A percentile compares a stretch with the other conserved stretches of the same genome.
phyloP scores from a whole-genome alignment of 2,797 vertebrate species.

The Chlorospingus semifuscus region DNA sequence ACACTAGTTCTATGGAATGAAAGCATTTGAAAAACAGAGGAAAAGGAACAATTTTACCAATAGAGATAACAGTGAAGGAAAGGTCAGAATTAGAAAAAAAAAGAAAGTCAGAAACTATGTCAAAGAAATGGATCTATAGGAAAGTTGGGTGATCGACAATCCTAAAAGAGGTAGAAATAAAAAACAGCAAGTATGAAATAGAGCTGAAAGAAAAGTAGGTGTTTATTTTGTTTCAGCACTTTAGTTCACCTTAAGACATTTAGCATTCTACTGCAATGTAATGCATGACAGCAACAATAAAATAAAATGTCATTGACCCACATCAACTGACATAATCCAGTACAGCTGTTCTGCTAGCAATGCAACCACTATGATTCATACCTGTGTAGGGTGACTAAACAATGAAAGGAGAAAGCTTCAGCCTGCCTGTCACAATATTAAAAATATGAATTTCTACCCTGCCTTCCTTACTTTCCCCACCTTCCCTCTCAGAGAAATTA shows the following conservation, averaged over 20 bases:
- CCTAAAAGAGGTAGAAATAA: background rate
- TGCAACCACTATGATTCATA: background rate
- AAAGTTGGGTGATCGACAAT: background rate
- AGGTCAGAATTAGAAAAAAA: background rate
- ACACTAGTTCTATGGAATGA: background rate
- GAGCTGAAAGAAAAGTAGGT: background rate
- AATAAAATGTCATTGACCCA: background rate
- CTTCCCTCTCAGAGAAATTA: background rate
- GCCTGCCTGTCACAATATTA: background rate
- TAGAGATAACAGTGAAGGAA: background rate
- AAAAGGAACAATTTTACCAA: background rate
- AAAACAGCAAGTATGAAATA: background rate
- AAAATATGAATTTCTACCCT: background rate
- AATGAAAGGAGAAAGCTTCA: background rate
- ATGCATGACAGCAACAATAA: background rate
- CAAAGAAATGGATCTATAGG: background rate
- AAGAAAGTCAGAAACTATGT: background rate
- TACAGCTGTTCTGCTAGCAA: background rate
- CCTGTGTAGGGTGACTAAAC: background rate
- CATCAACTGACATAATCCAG: background rate
- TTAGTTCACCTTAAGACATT: background rate
- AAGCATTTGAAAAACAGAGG: background rate
- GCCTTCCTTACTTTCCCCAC: background rate
- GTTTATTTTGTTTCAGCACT: background rate
- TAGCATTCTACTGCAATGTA: background rate